Evolutionary conservation across 2,888 invertebrate species (phyloP).

Genomic region (Agrotis exclamationis): DNA sequence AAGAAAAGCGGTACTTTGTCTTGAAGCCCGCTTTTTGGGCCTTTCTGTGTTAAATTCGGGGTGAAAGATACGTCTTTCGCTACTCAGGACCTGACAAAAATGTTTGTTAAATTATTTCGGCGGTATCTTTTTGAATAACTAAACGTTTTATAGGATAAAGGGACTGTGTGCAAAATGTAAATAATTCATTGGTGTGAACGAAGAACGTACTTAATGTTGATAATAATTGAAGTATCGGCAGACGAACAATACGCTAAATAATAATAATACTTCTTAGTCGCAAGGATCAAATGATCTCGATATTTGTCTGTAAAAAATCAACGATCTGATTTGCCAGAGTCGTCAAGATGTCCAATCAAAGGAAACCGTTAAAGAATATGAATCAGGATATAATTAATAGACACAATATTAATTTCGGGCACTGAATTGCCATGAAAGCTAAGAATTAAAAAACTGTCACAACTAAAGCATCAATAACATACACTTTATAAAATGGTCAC

Average conservation of each 20-base stretch:
- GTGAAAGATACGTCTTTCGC: conserved; percentile 58
- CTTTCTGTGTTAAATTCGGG: conserved; percentile 57
- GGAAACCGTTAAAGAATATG: too few species aligned
- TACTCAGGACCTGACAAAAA: conserved; percentile 58
- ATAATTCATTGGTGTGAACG: conserved; percentile 27
- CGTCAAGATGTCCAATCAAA: too few species aligned
- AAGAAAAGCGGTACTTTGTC: conserved; percentile 58
- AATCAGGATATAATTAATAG: too few species aligned
- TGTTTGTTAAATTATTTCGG: conserved; percentile 55
- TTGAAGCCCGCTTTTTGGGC: conserved; percentile 55
- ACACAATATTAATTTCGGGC: too few species aligned
- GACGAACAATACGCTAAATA: too few species aligned
- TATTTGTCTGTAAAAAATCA: too few species aligned
- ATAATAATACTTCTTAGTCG: too few species aligned
- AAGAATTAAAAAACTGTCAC: neutral
- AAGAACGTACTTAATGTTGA: neutral
- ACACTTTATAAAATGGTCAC: neutral
- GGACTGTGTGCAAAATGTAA: conserved; percentile 26
- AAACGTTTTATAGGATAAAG: conserved; percentile 44
- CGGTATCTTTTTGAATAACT: conserved; percentile 53
- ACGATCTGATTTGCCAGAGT: too few species aligned
- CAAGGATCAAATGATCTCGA: too few species aligned
- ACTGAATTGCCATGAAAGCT: too few species aligned
- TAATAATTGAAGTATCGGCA: neutral
- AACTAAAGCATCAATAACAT: neutral